Evolutionary conservation across 2,888 invertebrate genomes (phyloP).

Genomic region (Drosophila gaucha): DNA sequence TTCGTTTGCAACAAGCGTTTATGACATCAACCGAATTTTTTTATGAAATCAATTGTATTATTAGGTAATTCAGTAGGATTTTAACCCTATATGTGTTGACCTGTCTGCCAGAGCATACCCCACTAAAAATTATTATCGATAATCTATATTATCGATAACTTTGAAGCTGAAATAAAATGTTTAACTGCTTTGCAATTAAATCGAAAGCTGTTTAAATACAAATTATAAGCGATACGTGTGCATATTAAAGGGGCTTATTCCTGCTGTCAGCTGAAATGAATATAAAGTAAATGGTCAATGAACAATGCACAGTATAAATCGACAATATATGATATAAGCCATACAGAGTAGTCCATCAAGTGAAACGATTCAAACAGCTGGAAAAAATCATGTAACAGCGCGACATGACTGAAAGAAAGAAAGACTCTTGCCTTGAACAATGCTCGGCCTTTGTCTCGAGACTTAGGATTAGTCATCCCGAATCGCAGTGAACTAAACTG

Average conservation of each 20-base stretch:
- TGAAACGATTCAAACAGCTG: conserved; percentile 29
- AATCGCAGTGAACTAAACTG: too few relatives aligned
- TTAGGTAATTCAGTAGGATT: too few relatives aligned
- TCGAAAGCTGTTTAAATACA: conserved; percentile 23
- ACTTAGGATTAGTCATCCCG: conserved; percentile 1
- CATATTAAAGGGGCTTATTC: conserved; percentile 1
- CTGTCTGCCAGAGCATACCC: too few relatives aligned
- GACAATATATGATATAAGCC: conserved; percentile 2
- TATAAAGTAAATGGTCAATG: background rate
- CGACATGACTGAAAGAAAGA: background rate
- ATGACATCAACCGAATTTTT: too few relatives aligned
- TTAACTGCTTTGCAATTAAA: background rate
- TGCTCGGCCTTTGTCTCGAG: background rate
- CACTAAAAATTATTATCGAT: too few relatives aligned
- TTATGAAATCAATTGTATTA: too few relatives aligned
- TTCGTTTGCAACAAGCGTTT: too few relatives aligned
- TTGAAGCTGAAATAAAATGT: too few relatives aligned
- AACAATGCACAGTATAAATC: conserved; percentile 14
- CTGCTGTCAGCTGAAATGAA: conserved; percentile 37
- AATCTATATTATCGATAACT: conserved; percentile 10
- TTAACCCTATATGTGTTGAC: too few relatives aligned
- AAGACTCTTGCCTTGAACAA: conserved; percentile 5
- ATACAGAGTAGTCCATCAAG: conserved; percentile 8
- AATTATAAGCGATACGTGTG: conserved; percentile 9
- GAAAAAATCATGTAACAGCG: background rate